Percentiles rank a stretch among this genome's conserved stretches.
Evolutionary conservation across 2,888 invertebrate genomes (phyloP).

Genomic region (Eristalinus aeneus): DNA sequence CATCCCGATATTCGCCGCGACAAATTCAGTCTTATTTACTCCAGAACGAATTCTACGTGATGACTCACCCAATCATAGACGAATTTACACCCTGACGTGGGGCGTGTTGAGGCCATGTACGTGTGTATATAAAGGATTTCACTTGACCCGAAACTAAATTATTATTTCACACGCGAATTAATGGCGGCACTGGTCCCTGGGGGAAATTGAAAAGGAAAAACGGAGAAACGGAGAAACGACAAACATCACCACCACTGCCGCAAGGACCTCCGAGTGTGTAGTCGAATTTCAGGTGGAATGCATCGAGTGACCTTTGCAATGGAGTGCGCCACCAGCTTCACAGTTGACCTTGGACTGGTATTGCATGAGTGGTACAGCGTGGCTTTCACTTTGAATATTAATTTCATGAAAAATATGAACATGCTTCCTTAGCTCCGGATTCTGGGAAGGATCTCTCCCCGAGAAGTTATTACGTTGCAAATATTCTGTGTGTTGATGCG

Average conservation of each 20-base stretch:
- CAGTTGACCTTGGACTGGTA: conserved; percentile 28
- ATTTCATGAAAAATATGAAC: not conserved
- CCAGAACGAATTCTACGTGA: not conserved
- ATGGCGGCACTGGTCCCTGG: conserved; percentile 31
- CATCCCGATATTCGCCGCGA: conserved; percentile 16
- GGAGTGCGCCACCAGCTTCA: not conserved
- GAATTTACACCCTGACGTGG: not conserved
- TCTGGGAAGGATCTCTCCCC: conserved; percentile 8
- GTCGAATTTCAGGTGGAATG: conserved; percentile 20
- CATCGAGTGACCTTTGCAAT: conserved; percentile 53
- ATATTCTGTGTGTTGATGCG: not conserved
- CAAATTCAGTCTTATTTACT: conserved; percentile 10
- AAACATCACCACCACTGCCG: not conserved
- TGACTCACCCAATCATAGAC: conserved; percentile 17
- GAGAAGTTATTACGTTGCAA: not conserved
- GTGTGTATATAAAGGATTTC: conserved; percentile 41
- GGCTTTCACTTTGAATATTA: not conserved
- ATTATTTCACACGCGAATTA: conserved; percentile 76
- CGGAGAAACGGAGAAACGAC: not conserved
- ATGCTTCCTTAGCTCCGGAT: not conserved
- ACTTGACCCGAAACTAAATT: conserved; percentile 79
- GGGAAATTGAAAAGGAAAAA: not conserved
- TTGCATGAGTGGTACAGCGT: conserved; percentile 35
- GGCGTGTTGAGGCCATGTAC: not conserved
- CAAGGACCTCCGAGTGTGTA: not conserved